Base-by-base conservation (phyloP, 1,140 invertebrate species). In the Frieseomelitta varia region DNA sequence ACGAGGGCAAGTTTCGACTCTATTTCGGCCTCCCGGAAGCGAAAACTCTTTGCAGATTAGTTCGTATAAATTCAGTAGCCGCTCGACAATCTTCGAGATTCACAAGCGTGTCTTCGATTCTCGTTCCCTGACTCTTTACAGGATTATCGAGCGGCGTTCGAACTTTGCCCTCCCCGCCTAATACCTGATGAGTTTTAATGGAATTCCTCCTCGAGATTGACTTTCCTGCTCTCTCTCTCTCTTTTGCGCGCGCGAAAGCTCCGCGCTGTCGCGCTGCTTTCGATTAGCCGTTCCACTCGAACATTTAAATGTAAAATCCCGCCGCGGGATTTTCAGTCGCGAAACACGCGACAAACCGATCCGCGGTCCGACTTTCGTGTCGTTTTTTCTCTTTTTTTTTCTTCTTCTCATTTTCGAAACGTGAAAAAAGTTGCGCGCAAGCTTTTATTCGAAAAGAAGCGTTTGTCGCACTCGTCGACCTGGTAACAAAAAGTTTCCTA, bases 161-260 rank as follows among this genome's bases (percentile, higher is more conserved):
- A 84, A 79, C 51, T 79, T 79, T 55, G 30, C 39, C 71, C 55
- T 71, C 58, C 51, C 79, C 58, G 15, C 30, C 39, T n/a, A 61
- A 82, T 81, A 87, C 65, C 58, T 83, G 79, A 85, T 67, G 69
- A 90, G 71, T 88, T 89, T 90, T 87, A 89, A 90, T 90, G 69
- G 76, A 84, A 89, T 89, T 89, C 86, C 79, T 85, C 67, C 79
- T 69, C 21, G 79, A 82, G 75, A 84, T 69, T 65, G 81, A 81
- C 86, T 89, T 82, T 47, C 67, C 30, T 30, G 47, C 24, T 61
- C 58, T 19, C 19, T 27, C n/a, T n/a, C n/a, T n/a, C n/a, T n/a
- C n/a, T n/a, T n/a, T n/a, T n/a, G n/a, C n/a, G n/a, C n/a, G n/a
- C 11, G 27, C 55, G 1, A 27, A 53, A 73, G 17, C n/a, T 4